Evolutionary conservation across 2,113 vertebrate species (phyloP).

Genomic region (Amia ocellicauda): DNA sequence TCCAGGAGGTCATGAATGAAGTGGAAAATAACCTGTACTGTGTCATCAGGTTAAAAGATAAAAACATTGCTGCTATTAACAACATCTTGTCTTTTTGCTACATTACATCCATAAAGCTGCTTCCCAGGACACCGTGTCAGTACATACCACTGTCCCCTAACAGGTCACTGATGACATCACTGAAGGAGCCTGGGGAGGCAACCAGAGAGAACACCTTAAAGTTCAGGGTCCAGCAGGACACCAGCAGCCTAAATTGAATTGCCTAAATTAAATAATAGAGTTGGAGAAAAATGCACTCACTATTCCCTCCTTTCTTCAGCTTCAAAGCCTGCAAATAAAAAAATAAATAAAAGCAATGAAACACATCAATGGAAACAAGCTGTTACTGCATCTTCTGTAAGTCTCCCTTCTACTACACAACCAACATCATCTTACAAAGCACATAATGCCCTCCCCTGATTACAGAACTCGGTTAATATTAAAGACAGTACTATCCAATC

Average conservation of each 20-base stretch:
- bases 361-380: too few relatives aligned
- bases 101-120: too few relatives aligned
- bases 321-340: constrained; percentile 57
- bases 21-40: too few relatives aligned
- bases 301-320: constrained; percentile 53
- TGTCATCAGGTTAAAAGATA: not conserved
- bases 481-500: too few relatives aligned
- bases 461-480: too few relatives aligned
- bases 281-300: constrained; percentile 49
- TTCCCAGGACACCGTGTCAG: not conserved
- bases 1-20: too few relatives aligned
- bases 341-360: constrained; percentile 16
- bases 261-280: not conserved
- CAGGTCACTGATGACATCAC: constrained; percentile 66
- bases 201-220: constrained; percentile 10
- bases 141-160: constrained; percentile 67
- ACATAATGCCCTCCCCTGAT: too few relatives aligned
- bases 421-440: too few relatives aligned
- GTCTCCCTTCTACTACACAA: too few relatives aligned
- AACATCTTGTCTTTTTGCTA: not conserved
- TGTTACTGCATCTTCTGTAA: too few relatives aligned
- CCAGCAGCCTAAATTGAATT: too few relatives aligned
- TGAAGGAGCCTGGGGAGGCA: constrained; percentile 60
- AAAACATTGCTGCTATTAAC: not conserved
- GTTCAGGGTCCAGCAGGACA: not conserved